These are phyloP conservation scores for Pempheris klunzingeri DNA, from an alignment of 2,797 vertebrate genomes.

Conservation along the genomic window DNA sequence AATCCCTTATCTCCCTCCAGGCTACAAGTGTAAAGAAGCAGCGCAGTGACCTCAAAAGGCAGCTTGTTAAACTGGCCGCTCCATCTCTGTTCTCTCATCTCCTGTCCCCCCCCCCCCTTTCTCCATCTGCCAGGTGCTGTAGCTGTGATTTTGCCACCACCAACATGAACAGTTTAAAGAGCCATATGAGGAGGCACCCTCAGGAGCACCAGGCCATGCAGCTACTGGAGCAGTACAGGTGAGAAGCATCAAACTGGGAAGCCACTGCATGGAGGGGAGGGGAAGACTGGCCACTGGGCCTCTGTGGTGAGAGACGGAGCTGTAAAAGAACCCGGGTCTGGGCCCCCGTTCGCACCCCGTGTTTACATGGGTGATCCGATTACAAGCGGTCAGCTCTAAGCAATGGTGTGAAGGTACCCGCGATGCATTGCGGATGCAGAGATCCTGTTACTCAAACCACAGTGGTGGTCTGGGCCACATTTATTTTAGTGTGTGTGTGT, in stretches of 20 bases:
- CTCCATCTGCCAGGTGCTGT: constrained; percentile 80
- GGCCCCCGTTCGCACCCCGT: no score
- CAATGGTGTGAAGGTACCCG: no score
- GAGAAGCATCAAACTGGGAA: constrained; percentile 39
- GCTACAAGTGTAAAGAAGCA: constrained; percentile 41
- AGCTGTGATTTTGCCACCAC: constrained; percentile 92
- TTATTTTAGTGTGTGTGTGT: no score
- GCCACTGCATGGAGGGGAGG: background rate
- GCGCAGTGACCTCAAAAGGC: constrained; percentile 31
- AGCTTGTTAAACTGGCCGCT: constrained; percentile 27
- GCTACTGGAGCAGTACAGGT: constrained; percentile 93
- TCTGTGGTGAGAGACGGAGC: background rate
- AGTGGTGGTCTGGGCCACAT: no score
- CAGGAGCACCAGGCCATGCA: constrained; percentile 92
- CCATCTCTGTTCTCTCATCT: constrained; percentile 22
- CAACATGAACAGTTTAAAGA: constrained; percentile 93
- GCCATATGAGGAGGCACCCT: constrained; percentile 91
- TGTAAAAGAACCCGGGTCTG: background rate
- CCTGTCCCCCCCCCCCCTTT: background rate
- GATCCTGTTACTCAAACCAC: no score
- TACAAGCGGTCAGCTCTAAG: no score
- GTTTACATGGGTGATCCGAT: no score
- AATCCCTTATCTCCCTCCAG: constrained; percentile 49
- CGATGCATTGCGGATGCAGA: no score
- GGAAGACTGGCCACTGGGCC: background rate